Percentiles rank a stretch among this genome's conserved stretches.
phyloP scores from a whole-genome alignment of 2,113 vertebrate species.

The Struthidea cinerea region DNA sequence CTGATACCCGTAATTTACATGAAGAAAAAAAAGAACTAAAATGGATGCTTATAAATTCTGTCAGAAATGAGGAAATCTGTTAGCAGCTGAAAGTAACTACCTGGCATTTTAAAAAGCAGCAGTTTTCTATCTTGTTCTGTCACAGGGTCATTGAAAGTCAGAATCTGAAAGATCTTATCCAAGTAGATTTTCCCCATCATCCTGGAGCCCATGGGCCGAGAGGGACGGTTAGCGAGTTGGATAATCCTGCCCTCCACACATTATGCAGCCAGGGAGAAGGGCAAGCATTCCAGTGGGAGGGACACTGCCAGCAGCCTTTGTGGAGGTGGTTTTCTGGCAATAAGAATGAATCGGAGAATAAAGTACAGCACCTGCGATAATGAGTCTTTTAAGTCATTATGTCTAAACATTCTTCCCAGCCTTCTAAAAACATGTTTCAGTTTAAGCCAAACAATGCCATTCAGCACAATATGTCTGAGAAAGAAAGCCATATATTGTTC shows the following conservation, averaged over 20 bases:
- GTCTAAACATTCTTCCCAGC: slow-evolving; percentile 1
- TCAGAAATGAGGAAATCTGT: neutral
- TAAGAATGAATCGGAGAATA: neutral
- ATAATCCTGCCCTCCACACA: slow-evolving; percentile 45
- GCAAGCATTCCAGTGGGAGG: slow-evolving; percentile 35
- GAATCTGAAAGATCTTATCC: slow-evolving; percentile 33
- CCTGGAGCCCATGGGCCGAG: neutral
- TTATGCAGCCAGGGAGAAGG: slow-evolving; percentile 57
- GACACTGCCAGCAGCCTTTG: neutral
- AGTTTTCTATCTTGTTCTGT: slow-evolving; percentile 21
- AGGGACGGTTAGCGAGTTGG: neutral
- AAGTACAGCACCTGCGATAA: slow-evolving; percentile 4
- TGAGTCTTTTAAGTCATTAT: neutral
- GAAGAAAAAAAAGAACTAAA: neutral
- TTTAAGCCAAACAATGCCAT: neutral
- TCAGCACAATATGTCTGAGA: neutral
- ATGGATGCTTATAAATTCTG: neutral
- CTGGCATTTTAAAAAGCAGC: slow-evolving; percentile 17
- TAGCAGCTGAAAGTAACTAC: neutral
- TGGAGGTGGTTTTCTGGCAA: neutral
- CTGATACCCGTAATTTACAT: neutral
- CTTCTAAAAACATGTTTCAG: neutral
- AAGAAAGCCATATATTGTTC: neutral
- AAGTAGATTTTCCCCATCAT: slow-evolving; percentile 12
- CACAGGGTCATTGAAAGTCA: slow-evolving; percentile 50